These are phyloP conservation scores for Apamea monoglypha DNA, from an alignment of 2,888 invertebrate species.

Conservation along the genomic window DNA sequence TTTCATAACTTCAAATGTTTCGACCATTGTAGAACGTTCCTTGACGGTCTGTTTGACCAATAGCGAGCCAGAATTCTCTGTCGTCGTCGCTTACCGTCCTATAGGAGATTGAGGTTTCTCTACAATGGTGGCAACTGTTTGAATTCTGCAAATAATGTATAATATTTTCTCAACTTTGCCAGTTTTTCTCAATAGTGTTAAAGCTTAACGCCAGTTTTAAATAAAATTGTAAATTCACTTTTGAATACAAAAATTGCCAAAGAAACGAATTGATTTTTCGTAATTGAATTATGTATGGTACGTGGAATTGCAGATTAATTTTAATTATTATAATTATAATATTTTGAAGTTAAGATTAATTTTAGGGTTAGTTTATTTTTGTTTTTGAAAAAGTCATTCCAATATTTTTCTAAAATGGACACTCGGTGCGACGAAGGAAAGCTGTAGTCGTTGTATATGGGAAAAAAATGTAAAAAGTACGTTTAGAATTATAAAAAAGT, in stretches of 20 bases:
- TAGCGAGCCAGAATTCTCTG: constrained; percentile 28
- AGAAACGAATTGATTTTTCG: constrained; percentile 85
- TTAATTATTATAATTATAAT: constrained; percentile 69
- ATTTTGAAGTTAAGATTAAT: constrained; percentile 73
- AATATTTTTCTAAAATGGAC: constrained; percentile 86
- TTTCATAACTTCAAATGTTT: constrained; percentile 71
- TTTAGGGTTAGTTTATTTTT: constrained; percentile 72
- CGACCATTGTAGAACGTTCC: constrained; percentile 67
- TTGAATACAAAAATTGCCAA: constrained; percentile 89
- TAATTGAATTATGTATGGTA: constrained; percentile 75
- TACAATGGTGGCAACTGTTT: constrained; percentile 70
- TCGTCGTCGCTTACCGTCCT: constrained; percentile 25
- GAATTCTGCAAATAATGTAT: constrained; percentile 77
- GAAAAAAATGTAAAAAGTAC: constrained; percentile 87
- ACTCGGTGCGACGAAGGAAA: constrained; percentile 82
- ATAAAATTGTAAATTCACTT: constrained; percentile 89
- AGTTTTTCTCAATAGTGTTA: constrained; percentile 86
- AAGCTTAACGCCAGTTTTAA: constrained; percentile 84
- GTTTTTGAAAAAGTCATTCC: constrained; percentile 83
- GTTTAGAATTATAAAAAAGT: constrained; percentile 87
- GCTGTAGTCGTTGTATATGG: constrained; percentile 85
- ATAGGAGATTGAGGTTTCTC: constrained; percentile 34
- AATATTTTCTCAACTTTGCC: constrained; percentile 84
- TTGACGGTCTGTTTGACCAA: constrained; percentile 43
- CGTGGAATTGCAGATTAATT: constrained; percentile 80